Base-by-base conservation (phyloP, 1,140 invertebrate genomes). In the Drosophila baimaii region DNA sequence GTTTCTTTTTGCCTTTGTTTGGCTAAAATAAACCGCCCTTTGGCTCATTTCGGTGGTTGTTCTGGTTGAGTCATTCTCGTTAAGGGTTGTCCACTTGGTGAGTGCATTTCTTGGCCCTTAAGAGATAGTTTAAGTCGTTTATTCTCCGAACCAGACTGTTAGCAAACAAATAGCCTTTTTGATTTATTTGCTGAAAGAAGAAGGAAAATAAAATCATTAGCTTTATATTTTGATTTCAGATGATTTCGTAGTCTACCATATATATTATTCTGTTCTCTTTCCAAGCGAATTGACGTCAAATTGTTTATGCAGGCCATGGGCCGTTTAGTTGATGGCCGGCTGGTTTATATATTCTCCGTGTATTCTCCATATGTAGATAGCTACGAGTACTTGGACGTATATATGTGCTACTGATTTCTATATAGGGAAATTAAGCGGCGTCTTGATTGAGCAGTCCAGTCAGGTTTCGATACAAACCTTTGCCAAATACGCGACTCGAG, bases 221-320 rank as follows among this genome's bases (percentile, higher is more conserved):
- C 23, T 35, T 55, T 47, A 62, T 56, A 58, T 76, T 79, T 77
- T 37, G 57, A 46, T 54, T 76, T 52, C 44, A 47, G 41, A 55
- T 63, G 46, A 81, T 75, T 58, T 37, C 29, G 29, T 29, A 54
- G 33, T 68, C 61, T 21, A 13, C 4, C 39, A 84, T 55, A 66
- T 57, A n/a, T 35, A 23, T 54, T 57, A 51, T 81, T 66, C 46
- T 33, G 46, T 54, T 69, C 65, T 69, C 46, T 33, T 66, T 35
- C 47, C 56, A 59, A 25, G 29, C 25, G 59, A 52, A 90, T 83
- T 88, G 84, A 88, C 84, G 84, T 89, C 84, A 88, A 88, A 89
- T 88, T 78, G 80, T 71, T 78, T 71, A 88, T 88, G 77, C 80
- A 88, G 77, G 68, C 81, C 72, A 88, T 77, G 73, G 62, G 44